These are phyloP conservation scores for Stramonita haemastoma DNA, from an alignment of 2,888 invertebrate genomes.

Conservation along the genomic window DNA sequence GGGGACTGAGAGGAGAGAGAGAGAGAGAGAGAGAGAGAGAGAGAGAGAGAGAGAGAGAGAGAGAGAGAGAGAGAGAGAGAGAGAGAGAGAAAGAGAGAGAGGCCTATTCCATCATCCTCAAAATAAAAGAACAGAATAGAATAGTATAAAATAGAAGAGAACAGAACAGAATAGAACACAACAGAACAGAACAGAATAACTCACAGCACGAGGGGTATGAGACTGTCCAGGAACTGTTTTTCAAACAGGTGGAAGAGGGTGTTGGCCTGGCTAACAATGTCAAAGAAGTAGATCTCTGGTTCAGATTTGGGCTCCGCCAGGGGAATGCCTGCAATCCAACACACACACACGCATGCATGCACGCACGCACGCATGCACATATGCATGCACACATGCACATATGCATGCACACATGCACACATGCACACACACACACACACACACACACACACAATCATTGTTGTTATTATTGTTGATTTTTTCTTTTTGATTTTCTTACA, in stretches of 20 bases:
- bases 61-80: too few relatives aligned
- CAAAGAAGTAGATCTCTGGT: constrained; percentile 94
- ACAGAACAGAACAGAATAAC: constrained; percentile 57
- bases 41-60: too few relatives aligned
- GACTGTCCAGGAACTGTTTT: constrained; percentile 91
- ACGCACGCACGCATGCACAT: too few relatives aligned
- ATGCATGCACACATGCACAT: background rate
- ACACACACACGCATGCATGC: background rate
- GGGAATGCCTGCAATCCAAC: constrained; percentile 76
- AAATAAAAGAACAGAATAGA: too few relatives aligned
- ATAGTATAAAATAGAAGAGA: too few relatives aligned
- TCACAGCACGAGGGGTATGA: constrained; percentile 90
- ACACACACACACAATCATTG: background rate
- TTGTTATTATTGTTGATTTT: too few relatives aligned
- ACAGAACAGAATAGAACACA: too few relatives aligned
- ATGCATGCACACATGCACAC: background rate
- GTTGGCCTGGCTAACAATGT: constrained; percentile 92
- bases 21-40: too few relatives aligned
- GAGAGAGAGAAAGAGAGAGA: too few relatives aligned
- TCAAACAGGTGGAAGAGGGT: constrained; percentile 95
- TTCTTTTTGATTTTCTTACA: too few relatives aligned
- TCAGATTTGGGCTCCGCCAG: constrained; percentile 88
- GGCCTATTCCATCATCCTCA: too few relatives aligned
- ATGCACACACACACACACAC: background rate
- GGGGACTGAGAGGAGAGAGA: too few relatives aligned